Evolutionary conservation across 2,113 vertebrate genomes (phyloP).

Genomic region (Polyodon spathula): DNA sequence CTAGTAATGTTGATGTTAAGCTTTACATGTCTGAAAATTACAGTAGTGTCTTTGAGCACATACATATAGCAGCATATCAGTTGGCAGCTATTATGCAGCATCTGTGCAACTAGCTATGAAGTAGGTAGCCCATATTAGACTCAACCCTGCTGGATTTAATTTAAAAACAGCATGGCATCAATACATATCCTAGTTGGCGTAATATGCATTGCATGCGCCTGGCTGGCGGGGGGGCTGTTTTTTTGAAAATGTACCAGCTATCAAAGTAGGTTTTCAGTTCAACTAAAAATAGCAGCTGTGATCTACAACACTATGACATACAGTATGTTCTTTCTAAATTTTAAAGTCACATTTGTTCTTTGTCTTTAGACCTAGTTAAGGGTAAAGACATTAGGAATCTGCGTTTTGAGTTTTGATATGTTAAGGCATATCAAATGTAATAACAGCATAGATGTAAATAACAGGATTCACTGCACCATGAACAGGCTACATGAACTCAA

Average conservation of each 20-base stretch:
- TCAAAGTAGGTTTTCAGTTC: conserved; percentile 67
- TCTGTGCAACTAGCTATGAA: background rate
- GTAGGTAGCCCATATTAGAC: background rate
- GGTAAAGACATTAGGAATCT: too few species aligned
- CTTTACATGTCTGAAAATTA: background rate
- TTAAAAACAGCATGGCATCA: conserved; percentile 11
- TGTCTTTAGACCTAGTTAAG: too few species aligned
- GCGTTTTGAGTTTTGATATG: too few species aligned
- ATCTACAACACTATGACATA: background rate
- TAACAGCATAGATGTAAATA: too few species aligned
- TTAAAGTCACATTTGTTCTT: too few species aligned
- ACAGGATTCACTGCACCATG: too few species aligned
- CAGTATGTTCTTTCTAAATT: too few species aligned
- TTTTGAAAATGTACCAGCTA: conserved; percentile 34
- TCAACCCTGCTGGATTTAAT: conserved; percentile 5
- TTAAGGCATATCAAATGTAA: too few species aligned
- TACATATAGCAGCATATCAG: background rate
- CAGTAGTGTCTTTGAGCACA: background rate
- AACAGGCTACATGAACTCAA: too few species aligned
- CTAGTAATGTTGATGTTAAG: background rate
- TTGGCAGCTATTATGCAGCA: background rate
- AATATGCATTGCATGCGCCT: conserved; percentile 22
- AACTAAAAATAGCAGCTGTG: conserved; percentile 60
- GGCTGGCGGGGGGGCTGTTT: conserved; percentile 21
- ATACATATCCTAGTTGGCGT: conserved; percentile 11